Base-by-base conservation (phyloP, 2,797 vertebrate genomes). In the Anguilla anguilla region DNA sequence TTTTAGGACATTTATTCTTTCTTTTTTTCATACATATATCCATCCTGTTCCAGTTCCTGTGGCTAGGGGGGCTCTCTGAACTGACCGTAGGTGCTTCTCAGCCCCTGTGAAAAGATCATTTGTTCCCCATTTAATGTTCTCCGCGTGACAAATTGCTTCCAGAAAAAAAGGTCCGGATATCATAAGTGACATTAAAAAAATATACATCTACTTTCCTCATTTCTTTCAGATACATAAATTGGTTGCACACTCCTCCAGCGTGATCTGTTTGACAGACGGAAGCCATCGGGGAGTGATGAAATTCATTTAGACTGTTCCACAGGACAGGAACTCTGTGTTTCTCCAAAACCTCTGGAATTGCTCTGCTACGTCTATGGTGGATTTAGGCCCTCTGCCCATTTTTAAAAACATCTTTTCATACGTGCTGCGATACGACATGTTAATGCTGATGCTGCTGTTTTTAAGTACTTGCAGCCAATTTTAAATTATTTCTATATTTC, bases 131-230 rank as follows among this genome's bases (percentile, higher is more conserved):
- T 96, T 96, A 96, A 96, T 95, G 93, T 94, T 94, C 94, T 95
- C 94, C 92, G 95, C 94, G 95, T 96, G 95, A 96, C 95, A 96
- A 96, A 96, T 96, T 96, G 93, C 94, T 96, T 96, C 95, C 96
- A 96, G 94, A 93, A 93, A 91, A 94, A 93, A 94, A 95, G 92
- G 93, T 93, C 91, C 92, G 94, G 94, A 95, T 95, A 95, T 94
- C 93, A 92, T 90, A 92, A 91, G 92, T 94, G 93, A 95, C 94
- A 95, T 87, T 88, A 93, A 10, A 90, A 92, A 93, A 93, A 95
- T 93, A 94, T 92, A 95, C 90, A 93, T 91, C 88, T 90, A 92
- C 88, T 94, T 87, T 84, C 89, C 86, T 90, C 88, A 90, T 90
- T 94, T 91, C 90, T 92, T 93, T 94, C 90, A 93, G 93, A 94